A percentile compares a stretch with the other conserved stretches of the same genome.
These are phyloP conservation scores for Pogonognathellus flavescens DNA, from an alignment of 1,140 invertebrate genomes.

Conservation along the genomic window DNA sequence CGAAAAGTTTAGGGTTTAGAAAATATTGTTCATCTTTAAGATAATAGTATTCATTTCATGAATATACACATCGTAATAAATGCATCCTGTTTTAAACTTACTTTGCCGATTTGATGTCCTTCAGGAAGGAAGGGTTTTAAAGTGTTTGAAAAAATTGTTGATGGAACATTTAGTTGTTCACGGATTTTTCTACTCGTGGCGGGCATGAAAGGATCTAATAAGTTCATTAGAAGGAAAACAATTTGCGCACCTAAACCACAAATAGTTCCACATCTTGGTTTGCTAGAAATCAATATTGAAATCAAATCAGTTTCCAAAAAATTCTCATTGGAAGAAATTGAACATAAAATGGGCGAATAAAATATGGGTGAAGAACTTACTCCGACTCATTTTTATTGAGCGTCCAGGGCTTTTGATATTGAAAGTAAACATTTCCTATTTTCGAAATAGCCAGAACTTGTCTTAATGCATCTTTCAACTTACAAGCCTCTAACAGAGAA, in stretches of 20 bases:
- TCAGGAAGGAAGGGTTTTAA: constrained; percentile 78
- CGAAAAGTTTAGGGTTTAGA: background rate
- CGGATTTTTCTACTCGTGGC: constrained; percentile 79
- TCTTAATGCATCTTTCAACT: constrained; percentile 87
- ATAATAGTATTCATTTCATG: no score
- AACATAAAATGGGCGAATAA: background rate
- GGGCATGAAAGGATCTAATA: constrained; percentile 95
- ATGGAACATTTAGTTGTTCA: constrained; percentile 79
- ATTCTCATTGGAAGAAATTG: background rate
- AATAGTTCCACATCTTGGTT: constrained; percentile 84
- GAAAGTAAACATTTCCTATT: constrained; percentile 97
- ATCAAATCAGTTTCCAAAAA: background rate
- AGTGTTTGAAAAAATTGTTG: constrained; percentile 74
- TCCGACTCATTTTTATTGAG: constrained; percentile 86
- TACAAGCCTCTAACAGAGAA: constrained; percentile 84
- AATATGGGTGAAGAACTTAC: constrained; percentile 58
- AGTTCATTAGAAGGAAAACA: constrained; percentile 82
- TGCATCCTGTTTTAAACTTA: constrained; percentile 67
- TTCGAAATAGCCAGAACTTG: constrained; percentile 90
- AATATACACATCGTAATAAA: background rate
- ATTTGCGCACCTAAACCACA: constrained; percentile 90
- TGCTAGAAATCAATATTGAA: constrained; percentile 68
- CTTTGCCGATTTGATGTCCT: constrained; percentile 91
- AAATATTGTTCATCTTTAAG: background rate
- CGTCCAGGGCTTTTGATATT: constrained; percentile 94